A percentile compares a stretch with the other conserved stretches of the same genome.
Evolutionary conservation across 2,888 invertebrate species (phyloP).

Genomic region (Chrysopilus asiliformis): DNA sequence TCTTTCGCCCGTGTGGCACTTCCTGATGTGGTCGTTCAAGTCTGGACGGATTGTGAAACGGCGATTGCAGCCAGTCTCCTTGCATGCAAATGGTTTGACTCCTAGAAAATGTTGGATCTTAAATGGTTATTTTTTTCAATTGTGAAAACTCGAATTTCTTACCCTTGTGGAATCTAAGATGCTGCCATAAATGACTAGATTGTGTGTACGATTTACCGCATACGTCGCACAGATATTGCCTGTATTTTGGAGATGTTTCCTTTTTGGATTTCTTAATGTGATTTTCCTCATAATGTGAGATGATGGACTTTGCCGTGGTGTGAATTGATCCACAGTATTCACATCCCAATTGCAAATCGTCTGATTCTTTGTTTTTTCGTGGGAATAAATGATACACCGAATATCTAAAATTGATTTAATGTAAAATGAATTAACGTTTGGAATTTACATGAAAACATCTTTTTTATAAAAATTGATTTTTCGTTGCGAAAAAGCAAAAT

Average conservation of each 20-base stretch:
- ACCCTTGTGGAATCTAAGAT: conserved; percentile 51
- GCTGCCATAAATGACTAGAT: conserved; percentile 52
- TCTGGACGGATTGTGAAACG: conserved; percentile 50
- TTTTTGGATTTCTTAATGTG: conserved; percentile 39
- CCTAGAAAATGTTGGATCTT: conserved; percentile 34
- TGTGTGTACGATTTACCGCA: conserved; percentile 49
- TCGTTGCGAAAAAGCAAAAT: too few relatives aligned
- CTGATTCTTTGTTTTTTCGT: conserved; percentile 19
- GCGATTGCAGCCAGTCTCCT: conserved; percentile 44
- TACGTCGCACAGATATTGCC: conserved; percentile 45
- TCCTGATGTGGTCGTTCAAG: conserved; percentile 48
- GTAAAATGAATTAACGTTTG: too few relatives aligned
- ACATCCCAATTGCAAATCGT: conserved; percentile 27
- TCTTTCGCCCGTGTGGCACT: conserved; percentile 49
- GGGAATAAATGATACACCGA: conserved; percentile 31
- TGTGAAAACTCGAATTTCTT: conserved; percentile 12
- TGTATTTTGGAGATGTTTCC: conserved; percentile 20
- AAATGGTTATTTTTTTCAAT: too few relatives aligned
- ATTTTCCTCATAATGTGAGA: conserved; percentile 43
- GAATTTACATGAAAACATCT: too few relatives aligned
- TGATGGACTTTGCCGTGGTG: conserved; percentile 25
- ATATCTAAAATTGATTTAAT: too few relatives aligned
- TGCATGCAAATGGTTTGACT: conserved; percentile 48
- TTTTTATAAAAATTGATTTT: too few relatives aligned
- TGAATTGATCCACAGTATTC: conserved; percentile 30